A percentile compares a stretch with the other conserved stretches of the same genome.
phyloP scores from a whole-genome alignment of 1,140 invertebrate species.

The Papilio dardanus region DNA sequence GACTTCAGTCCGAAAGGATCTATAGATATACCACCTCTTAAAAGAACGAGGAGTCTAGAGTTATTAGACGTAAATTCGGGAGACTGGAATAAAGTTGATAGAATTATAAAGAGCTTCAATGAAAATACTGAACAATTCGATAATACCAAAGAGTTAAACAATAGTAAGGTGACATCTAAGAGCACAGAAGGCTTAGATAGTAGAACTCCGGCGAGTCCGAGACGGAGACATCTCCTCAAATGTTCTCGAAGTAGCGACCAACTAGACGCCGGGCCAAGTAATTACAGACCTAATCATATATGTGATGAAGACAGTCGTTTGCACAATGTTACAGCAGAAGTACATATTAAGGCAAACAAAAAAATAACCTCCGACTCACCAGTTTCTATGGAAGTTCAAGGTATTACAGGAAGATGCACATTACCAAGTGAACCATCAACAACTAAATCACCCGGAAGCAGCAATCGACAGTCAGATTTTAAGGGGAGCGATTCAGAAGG shows the following conservation, averaged over 20 bases:
- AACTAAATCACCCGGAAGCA: slow-evolving; percentile 61
- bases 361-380: slow-evolving; percentile 71
- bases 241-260: slow-evolving; percentile 76
- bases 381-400: slow-evolving; percentile 57
- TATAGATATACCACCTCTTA: slow-evolving; percentile 84
- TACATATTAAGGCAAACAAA: slow-evolving; percentile 75
- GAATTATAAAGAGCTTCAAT: slow-evolving; percentile 70
- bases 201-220: slow-evolving; percentile 59
- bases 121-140: slow-evolving; percentile 68
- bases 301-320: slow-evolving; percentile 50
- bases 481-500: slow-evolving; percentile 59
- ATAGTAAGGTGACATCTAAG: slow-evolving; percentile 72
- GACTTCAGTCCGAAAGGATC: slow-evolving; percentile 83
- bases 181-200: slow-evolving; percentile 74
- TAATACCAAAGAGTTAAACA: slow-evolving; percentile 72
- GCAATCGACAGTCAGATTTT: slow-evolving; percentile 56
- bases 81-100: slow-evolving; percentile 74
- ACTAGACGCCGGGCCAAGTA: slow-evolving; percentile 66
- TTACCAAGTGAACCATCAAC: slow-evolving; percentile 63
- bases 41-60: slow-evolving; percentile 85
- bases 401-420: slow-evolving; percentile 59
- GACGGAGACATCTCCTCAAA: slow-evolving; percentile 64
- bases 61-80: slow-evolving; percentile 81
- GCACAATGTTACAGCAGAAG: slow-evolving; percentile 79
- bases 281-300: slow-evolving; percentile 56